Conservation (phyloP, 2,113 vertebrate genomes). For the Athene cunicularia region DNA sequence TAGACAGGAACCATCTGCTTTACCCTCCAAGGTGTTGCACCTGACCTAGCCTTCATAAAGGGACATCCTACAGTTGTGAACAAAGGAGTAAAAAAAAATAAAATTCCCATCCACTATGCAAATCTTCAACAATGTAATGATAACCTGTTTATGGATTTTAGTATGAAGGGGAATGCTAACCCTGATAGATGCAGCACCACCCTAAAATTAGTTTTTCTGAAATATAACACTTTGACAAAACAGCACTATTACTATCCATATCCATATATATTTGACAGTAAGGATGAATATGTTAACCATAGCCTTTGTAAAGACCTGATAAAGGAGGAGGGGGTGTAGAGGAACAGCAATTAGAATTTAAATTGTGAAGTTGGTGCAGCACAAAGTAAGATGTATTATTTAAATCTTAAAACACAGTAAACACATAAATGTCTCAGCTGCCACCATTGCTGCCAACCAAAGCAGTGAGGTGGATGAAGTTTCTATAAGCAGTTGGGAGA, state of each 20-base stretch:
- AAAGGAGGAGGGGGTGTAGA: background rate
- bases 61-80: background rate
- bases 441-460: background rate
- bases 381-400: background rate
- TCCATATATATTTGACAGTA: background rate
- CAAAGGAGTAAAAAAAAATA: background rate
- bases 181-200: background rate
- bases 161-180: background rate
- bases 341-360: background rate
- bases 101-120: background rate
- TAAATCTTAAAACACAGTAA: background rate
- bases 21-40: background rate
- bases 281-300: background rate
- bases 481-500: too few relatives aligned
- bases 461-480: too few relatives aligned
- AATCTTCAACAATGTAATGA: background rate
- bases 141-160: background rate
- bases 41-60: conserved; percentile 1
- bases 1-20: conserved; percentile 44
- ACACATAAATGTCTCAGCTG: background rate
- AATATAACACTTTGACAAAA: background rate
- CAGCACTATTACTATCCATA: background rate
- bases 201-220: background rate
- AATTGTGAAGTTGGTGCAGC: background rate
- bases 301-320: background rate